These are phyloP conservation scores for Pachliopta kotzebuea DNA, from an alignment of 2,888 invertebrate genomes.

Conservation along the genomic window DNA sequence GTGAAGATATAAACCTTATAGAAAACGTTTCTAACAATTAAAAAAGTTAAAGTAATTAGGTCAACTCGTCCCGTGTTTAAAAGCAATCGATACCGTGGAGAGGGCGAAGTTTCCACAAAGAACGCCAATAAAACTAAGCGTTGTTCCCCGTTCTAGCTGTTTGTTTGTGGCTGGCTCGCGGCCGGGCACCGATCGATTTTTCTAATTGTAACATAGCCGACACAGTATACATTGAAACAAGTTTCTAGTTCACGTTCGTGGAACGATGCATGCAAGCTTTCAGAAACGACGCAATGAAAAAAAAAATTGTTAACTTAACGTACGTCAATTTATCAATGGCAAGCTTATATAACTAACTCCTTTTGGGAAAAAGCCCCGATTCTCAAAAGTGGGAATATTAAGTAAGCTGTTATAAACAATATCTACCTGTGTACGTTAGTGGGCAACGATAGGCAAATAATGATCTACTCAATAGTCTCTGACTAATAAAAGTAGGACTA, in stretches of 20 bases:
- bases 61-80: slow-evolving; percentile 60
- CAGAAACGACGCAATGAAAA: slow-evolving; percentile 21
- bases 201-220: slow-evolving; percentile 45
- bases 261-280: slow-evolving; percentile 27
- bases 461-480: too few relatives aligned
- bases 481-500: too few relatives aligned
- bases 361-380: not conserved
- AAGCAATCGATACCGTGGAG: slow-evolving; percentile 37
- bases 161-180: slow-evolving; percentile 40
- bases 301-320: slow-evolving; percentile 24
- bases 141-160: slow-evolving; percentile 45
- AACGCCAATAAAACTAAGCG: slow-evolving; percentile 64
- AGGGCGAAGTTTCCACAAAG: slow-evolving; percentile 55
- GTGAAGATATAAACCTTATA: not conserved
- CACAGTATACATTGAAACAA: slow-evolving; percentile 35
- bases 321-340: slow-evolving; percentile 4
- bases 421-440: too few relatives aligned
- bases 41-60: slow-evolving; percentile 70
- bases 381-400: not conserved
- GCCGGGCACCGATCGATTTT: slow-evolving; percentile 52
- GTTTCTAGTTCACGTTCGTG: slow-evolving; percentile 34
- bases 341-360: not conserved
- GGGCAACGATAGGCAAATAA: too few relatives aligned
- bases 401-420: too few relatives aligned
- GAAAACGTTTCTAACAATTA: slow-evolving; percentile 37